Percentiles rank a stretch among this genome's conserved stretches.
phyloP scores from a whole-genome alignment of 2,888 invertebrate genomes.

The Agrenia bidenticulata region DNA sequence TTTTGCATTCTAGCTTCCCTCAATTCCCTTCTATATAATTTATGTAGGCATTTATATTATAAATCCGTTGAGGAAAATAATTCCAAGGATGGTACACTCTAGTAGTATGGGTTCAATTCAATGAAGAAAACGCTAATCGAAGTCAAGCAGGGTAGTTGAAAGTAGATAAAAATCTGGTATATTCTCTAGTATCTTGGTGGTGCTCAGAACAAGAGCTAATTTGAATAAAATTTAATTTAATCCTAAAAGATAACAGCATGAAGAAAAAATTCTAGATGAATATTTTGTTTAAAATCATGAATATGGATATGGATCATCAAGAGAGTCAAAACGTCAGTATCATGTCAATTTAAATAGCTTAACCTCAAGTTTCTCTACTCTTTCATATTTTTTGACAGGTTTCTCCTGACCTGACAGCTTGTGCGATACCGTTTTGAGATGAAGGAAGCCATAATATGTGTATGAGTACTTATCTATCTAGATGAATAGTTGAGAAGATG shows the following conservation, averaged over 20 bases:
- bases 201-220: too few species aligned
- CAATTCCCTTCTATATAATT: too few species aligned
- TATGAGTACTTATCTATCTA: neutral
- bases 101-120: too few species aligned
- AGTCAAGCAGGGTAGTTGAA: too few species aligned
- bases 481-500: too few species aligned
- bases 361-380: neutral
- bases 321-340: conserved; percentile 11
- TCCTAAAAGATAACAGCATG: neutral
- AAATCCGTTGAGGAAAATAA: too few species aligned
- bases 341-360: conserved; percentile 5
- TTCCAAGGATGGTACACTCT: too few species aligned
- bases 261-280: neutral
- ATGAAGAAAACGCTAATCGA: too few species aligned
- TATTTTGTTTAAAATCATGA: neutral
- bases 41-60: too few species aligned
- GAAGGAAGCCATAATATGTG: neutral
- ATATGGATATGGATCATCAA: conserved; percentile 17
- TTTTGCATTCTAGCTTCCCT: too few species aligned
- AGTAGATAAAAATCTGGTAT: too few species aligned
- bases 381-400: conserved; percentile 15
- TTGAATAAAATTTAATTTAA: conserved; percentile 4
- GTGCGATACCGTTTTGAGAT: conserved; percentile 13
- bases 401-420: conserved; percentile 12
- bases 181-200: too few species aligned